Percentiles rank a stretch among this genome's conserved stretches.
Evolutionary conservation across 2,888 invertebrate species (phyloP).

Genomic region (Xanthorhoe designata): DNA sequence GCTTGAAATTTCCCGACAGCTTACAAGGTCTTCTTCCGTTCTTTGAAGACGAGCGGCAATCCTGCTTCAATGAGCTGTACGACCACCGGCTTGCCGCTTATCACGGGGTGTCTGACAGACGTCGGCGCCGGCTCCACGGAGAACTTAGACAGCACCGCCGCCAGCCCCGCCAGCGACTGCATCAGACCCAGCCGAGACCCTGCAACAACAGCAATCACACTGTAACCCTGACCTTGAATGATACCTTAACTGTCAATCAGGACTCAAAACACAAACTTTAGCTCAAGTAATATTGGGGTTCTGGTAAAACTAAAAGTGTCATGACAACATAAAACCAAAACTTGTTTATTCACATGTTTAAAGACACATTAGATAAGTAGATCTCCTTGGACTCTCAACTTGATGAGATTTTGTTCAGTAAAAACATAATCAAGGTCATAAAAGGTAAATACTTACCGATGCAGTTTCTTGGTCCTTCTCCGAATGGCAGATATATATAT

Average conservation of each 20-base stretch:
- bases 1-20: too few relatives aligned
- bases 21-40: conserved; percentile 10
- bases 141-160: conserved; percentile 52
- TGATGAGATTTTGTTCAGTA: too few relatives aligned
- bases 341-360: too few relatives aligned
- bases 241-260: too few relatives aligned
- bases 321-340: too few relatives aligned
- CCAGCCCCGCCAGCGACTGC: conserved; percentile 60
- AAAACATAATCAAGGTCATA: neutral
- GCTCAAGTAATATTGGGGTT: too few relatives aligned
- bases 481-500: conserved; percentile 62
- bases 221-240: too few relatives aligned
- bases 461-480: conserved; percentile 46
- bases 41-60: conserved; percentile 11
- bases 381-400: neutral
- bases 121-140: conserved; percentile 59
- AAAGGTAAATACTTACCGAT: conserved; percentile 51
- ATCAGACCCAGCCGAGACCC: conserved; percentile 67
- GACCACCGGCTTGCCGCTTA: conserved; percentile 4
- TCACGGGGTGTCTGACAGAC: conserved; percentile 48
- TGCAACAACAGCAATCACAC: conserved; percentile 35
- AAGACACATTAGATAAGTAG: neutral
- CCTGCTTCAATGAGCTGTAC: conserved; percentile 1
- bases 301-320: too few relatives aligned
- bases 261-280: too few relatives aligned